Percentiles rank a stretch among this genome's conserved stretches.
Conservation (phyloP, 2,113 vertebrate species). For the Glareola pratincola region DNA sequence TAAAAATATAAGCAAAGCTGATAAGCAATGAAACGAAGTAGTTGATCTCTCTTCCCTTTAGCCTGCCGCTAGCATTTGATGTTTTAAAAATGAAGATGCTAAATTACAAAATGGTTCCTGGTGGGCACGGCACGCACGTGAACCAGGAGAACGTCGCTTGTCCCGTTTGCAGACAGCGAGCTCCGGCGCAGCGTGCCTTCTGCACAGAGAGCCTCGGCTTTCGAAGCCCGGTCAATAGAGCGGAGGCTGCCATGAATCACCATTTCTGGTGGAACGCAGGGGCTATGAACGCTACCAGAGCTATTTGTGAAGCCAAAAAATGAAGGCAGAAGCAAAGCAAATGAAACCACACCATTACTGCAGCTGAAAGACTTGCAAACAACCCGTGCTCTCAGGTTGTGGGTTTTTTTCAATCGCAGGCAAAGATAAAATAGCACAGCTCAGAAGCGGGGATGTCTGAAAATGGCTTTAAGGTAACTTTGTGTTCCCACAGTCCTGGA, state of each 20-base stretch:
- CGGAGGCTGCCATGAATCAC: neutral
- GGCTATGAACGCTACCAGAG: neutral
- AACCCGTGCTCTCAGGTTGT: accelerated
- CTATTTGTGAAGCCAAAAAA: neutral
- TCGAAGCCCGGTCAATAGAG: neutral
- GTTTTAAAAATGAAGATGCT: neutral
- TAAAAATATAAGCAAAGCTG: neutral
- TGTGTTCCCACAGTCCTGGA: constrained; percentile 43
- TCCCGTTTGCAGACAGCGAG: neutral
- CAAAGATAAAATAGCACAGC: neutral
- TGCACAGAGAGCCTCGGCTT: neutral
- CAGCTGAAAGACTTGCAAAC: neutral
- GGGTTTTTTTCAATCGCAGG: neutral
- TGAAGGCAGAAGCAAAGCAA: neutral
- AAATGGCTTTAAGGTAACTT: constrained; percentile 36
- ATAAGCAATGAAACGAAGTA: neutral
- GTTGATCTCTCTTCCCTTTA: neutral
- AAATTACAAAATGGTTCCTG: neutral
- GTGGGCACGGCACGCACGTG: neutral
- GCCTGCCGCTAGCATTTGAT: neutral
- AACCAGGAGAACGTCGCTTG: neutral
- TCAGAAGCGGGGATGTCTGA: constrained; percentile 9
- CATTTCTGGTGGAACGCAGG: neutral
- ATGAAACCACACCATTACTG: neutral
- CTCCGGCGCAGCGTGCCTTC: neutral